These are phyloP conservation scores for Syngnathus typhle DNA, from an alignment of 2,113 vertebrate genomes.

Conservation along the genomic window DNA sequence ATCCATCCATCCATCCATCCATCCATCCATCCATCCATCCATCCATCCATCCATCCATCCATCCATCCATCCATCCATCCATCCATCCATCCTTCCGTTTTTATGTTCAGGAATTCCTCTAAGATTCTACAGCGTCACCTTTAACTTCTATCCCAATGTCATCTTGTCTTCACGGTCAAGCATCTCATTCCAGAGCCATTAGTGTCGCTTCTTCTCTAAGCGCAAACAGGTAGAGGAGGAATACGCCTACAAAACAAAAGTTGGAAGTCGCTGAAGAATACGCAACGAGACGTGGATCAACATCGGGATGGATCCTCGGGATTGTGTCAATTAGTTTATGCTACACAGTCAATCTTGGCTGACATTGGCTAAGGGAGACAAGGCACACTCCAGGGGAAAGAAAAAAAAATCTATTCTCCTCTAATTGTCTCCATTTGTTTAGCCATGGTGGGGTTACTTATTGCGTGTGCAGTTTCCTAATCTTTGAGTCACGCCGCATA, in stretches of 20 bases:
- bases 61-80: not conserved
- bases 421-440: not conserved
- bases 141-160: constrained; percentile 26
- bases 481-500: not conserved
- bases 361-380: not conserved
- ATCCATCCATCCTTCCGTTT: too few species aligned
- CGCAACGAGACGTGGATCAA: constrained; percentile 28
- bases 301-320: constrained; percentile 30
- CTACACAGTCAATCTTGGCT: constrained; percentile 11
- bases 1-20: not conserved
- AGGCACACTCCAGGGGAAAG: not conserved
- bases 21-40: not conserved
- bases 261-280: constrained; percentile 22
- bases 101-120: constrained; percentile 34
- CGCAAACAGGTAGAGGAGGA: constrained; percentile 6
- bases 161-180: constrained; percentile 33
- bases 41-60: not conserved
- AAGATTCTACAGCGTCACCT: not conserved
- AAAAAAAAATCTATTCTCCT: not conserved
- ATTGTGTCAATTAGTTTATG: constrained; percentile 36
- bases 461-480: not conserved
- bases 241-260: constrained; percentile 19
- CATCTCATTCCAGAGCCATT: constrained; percentile 33
- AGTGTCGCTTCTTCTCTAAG: not conserved
- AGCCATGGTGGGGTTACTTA: not conserved